phyloP scores from a whole-genome alignment of 2,113 vertebrate genomes.

The Bubo scandiacus region DNA sequence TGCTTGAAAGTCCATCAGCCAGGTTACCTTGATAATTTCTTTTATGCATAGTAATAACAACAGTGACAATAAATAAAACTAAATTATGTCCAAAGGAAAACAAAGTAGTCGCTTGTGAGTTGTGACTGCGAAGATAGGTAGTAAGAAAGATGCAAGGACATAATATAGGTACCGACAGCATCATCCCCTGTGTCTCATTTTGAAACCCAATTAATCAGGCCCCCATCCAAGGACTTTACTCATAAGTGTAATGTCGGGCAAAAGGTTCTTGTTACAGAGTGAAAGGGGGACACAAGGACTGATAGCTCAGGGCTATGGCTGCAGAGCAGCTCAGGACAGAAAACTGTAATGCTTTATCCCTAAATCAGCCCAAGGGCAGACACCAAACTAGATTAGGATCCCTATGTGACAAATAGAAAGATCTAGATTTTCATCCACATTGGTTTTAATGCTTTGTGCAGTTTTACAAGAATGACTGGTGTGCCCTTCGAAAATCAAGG shows the following conservation, averaged over 20 bases:
- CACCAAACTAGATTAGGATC: not conserved
- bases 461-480: not conserved
- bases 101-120: not conserved
- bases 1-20: not conserved
- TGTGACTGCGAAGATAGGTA: not conserved
- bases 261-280: not conserved
- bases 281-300: not conserved
- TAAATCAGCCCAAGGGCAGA: not conserved
- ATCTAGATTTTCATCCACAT: not conserved
- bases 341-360: not conserved
- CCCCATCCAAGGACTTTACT: not conserved
- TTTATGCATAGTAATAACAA: conserved; percentile 24
- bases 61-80: conserved; percentile 9
- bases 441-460: not conserved
- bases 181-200: not conserved
- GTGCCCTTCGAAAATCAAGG: not conserved
- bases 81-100: conserved; percentile 1
- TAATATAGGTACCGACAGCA: not conserved
- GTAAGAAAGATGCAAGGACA: not conserved
- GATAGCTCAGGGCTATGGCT: not conserved
- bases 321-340: not conserved
- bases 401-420: not conserved
- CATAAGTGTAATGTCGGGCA: not conserved
- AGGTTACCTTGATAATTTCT: conserved; percentile 24
- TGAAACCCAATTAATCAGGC: not conserved